Base-by-base conservation (phyloP, 2,113 vertebrate genomes). In the Sterna hirundo region DNA sequence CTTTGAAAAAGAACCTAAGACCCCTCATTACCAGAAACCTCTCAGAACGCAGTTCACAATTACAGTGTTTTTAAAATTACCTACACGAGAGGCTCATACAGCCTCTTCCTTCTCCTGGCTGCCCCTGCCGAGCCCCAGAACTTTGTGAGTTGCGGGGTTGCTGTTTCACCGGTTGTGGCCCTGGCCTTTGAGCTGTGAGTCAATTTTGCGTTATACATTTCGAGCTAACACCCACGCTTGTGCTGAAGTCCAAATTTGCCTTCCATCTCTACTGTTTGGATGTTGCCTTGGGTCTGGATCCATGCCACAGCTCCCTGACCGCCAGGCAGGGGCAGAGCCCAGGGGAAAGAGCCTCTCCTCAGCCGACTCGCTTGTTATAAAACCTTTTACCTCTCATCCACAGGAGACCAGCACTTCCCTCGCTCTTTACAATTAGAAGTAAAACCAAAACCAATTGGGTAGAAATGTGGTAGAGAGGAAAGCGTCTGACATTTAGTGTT, bases 191-290 rank as follows among this genome's bases (percentile, higher is more conserved):
- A 95, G 46, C 93, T 82, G 49, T 46, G 85, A 83, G 75, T 83
- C 57, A 42, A 38, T 86, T 93, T 60, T 61, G 49, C 2, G 5
- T 80, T 90, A 57, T 20, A 38, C 25, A 8, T 61, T 96, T 80
- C 49, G 44, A 94, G 46, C 58, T 90, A 77, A 80, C 78, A 62
- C 30, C 27, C 70, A n/a, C 2, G 0, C 54, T 89, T 36, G 84
- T 96, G 96, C 96, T 91, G 87, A 96, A 97, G 96, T 97, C 87
- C 96, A 93, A 47, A 85, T 91, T 83, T 96, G 72, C 68, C 72
- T 90, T 89, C 57, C 26, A 47, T 34, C 74, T 49, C 44, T 30
- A 1, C 81, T 77, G 71, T 83, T 90, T 94, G 93, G 70, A 90
- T 46, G 54, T n/a, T 77, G 36, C 40, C 70, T 78, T 83, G 84